These are phyloP conservation scores for Propithecus coquereli DNA, from an alignment of 2,113 vertebrate species.

Conservation along the genomic window DNA sequence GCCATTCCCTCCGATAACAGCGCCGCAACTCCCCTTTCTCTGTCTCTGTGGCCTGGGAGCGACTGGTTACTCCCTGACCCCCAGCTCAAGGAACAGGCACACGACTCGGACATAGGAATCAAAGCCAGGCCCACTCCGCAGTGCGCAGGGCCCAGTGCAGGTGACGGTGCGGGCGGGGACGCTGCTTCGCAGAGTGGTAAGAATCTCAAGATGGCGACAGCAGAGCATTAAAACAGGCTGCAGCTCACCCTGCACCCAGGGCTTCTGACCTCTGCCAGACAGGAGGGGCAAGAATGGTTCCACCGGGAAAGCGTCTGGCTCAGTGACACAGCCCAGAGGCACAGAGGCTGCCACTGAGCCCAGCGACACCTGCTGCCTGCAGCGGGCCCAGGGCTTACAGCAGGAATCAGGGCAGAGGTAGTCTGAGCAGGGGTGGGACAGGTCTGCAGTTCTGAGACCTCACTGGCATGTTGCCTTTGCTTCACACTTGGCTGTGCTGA, in stretches of 20 bases:
- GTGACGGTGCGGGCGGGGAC: background rate
- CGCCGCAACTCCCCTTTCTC: accelerated
- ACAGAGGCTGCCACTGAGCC: background rate
- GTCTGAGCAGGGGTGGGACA: background rate
- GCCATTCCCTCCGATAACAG: background rate
- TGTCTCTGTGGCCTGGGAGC: accelerated
- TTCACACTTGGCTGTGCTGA: background rate
- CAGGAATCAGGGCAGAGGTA: background rate
- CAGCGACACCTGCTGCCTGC: background rate
- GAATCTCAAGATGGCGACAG: background rate
- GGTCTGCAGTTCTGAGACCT: background rate
- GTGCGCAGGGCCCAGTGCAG: background rate
- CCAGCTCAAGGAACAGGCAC: background rate
- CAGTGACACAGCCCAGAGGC: background rate
- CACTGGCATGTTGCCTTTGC: background rate
- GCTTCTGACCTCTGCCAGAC: background rate
- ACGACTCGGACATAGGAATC: background rate
- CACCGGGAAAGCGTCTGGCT: background rate
- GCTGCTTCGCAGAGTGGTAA: background rate
- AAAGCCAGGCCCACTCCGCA: background rate
- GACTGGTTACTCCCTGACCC: background rate
- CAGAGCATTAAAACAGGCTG: background rate
- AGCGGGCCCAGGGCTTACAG: background rate
- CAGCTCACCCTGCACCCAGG: background rate
- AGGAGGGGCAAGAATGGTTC: background rate